A percentile compares a stretch with the other conserved stretches of the same genome.
Evolutionary conservation across 2,113 vertebrate species (phyloP).

Genomic region (Zeus faber): DNA sequence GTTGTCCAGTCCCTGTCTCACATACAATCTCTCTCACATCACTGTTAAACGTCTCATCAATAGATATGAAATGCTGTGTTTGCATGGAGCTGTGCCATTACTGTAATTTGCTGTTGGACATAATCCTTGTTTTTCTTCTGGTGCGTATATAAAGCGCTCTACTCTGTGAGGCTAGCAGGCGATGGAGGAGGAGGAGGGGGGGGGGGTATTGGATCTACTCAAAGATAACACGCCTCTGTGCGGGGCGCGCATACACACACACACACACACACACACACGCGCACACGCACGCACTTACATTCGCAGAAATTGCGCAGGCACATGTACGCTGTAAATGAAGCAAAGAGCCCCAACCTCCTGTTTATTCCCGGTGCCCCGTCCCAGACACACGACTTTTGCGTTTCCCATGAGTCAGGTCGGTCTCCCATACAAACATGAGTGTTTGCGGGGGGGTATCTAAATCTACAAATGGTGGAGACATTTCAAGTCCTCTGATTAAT

Average conservation of each 20-base stretch:
- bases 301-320: conserved; percentile 28
- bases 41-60: conserved; percentile 42
- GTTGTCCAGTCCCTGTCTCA: too few species aligned
- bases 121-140: conserved; percentile 23
- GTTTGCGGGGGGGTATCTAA: too few species aligned
- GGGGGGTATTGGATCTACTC: conserved; percentile 3
- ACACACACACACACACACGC: conserved; percentile 21
- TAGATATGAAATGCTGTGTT: conserved; percentile 51
- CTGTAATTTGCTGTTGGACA: conserved; percentile 34
- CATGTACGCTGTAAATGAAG: neutral
- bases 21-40: neutral
- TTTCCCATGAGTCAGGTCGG: conserved; percentile 1
- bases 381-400: conserved; percentile 10
- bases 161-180: neutral
- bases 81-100: conserved; percentile 39
- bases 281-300: conserved; percentile 20
- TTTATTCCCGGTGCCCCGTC: neutral
- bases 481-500: too few species aligned
- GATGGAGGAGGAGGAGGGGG: neutral
- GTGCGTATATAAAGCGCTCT: conserved; percentile 42
- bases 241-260: conserved; percentile 12
- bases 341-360: neutral
- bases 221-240: conserved; percentile 30
- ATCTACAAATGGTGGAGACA: conserved; percentile 31
- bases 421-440: too few species aligned